A percentile compares a stretch with the other conserved stretches of the same genome.
Evolutionary conservation across 2,888 invertebrate species (phyloP).

Genomic region (Allophyes oxyacanthae): DNA sequence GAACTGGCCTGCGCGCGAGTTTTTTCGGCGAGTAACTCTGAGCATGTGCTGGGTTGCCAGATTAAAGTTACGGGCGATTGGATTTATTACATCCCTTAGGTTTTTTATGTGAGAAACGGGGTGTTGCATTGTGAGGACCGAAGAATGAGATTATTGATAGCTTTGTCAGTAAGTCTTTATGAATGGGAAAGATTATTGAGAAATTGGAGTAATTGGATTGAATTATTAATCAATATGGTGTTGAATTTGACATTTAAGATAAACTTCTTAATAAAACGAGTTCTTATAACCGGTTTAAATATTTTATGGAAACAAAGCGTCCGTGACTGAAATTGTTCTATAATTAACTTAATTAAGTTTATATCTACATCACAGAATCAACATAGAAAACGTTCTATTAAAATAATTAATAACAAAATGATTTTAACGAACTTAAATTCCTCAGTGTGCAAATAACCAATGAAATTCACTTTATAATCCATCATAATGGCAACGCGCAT

Average conservation of each 20-base stretch:
- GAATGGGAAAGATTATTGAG: not conserved
- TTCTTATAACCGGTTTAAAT: no score
- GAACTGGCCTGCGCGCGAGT: slow-evolving; percentile 74
- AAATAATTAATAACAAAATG: slow-evolving; percentile 18
- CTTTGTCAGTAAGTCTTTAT: not conserved
- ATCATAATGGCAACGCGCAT: slow-evolving; percentile 20
- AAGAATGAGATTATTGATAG: slow-evolving; percentile 12
- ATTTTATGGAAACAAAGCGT: not conserved
- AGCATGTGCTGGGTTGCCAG: slow-evolving; percentile 69
- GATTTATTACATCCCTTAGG: slow-evolving; percentile 51
- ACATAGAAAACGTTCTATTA: slow-evolving; percentile 12
- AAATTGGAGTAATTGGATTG: not conserved
- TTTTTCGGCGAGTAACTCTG: slow-evolving; percentile 80
- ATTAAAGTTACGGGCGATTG: slow-evolving; percentile 49
- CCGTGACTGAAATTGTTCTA: not conserved
- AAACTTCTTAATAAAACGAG: no score
- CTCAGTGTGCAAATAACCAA: slow-evolving; percentile 15
- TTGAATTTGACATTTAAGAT: no score
- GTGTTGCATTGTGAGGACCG: slow-evolving; percentile 18
- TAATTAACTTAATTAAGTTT: slow-evolving; percentile 5
- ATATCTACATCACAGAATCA: slow-evolving; percentile 10
- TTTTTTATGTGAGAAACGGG: slow-evolving; percentile 42
- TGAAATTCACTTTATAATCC: slow-evolving; percentile 22
- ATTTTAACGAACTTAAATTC: slow-evolving; percentile 46
- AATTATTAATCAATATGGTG: no score